Conservation (phyloP, 2,888 invertebrate genomes). For the Trilocha varians region DNA sequence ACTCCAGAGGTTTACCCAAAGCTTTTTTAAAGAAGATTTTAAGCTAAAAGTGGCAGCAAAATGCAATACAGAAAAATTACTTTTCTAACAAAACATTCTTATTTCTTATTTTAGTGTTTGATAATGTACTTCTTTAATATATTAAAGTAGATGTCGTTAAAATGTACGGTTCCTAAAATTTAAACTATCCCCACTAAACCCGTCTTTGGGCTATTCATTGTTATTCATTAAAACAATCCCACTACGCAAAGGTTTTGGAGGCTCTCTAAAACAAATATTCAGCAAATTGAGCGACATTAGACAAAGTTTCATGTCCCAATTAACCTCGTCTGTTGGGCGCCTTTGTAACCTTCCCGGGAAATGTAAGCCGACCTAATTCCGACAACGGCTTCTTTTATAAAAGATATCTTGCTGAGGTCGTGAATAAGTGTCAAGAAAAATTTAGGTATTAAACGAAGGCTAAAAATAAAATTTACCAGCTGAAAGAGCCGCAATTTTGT, state of each 20-base stretch:
- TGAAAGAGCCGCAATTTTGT: no score
- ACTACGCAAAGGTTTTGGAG: neutral
- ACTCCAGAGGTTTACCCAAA: no score
- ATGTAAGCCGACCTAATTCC: slow-evolving; percentile 16
- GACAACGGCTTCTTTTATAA: neutral
- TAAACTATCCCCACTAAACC: no score
- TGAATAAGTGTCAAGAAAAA: neutral
- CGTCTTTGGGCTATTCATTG: neutral
- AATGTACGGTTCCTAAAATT: no score
- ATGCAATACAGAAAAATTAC: no score
- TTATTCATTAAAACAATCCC: neutral
- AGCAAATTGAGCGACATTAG: neutral
- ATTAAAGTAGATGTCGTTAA: no score
- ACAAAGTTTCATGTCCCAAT: slow-evolving; percentile 4
- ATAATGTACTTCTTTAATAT: no score
- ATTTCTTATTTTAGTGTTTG: no score
- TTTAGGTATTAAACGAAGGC: neutral
- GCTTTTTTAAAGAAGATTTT: no score
- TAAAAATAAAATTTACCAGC: no score
- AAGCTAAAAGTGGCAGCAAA: no score
- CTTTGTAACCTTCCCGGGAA: slow-evolving; percentile 23
- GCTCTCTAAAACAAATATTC: neutral
- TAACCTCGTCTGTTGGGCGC: slow-evolving; percentile 26
- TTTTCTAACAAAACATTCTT: no score
- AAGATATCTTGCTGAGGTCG: neutral